phyloP scores from a whole-genome alignment of 2,797 vertebrate species.

The Lerista edwardsae region DNA sequence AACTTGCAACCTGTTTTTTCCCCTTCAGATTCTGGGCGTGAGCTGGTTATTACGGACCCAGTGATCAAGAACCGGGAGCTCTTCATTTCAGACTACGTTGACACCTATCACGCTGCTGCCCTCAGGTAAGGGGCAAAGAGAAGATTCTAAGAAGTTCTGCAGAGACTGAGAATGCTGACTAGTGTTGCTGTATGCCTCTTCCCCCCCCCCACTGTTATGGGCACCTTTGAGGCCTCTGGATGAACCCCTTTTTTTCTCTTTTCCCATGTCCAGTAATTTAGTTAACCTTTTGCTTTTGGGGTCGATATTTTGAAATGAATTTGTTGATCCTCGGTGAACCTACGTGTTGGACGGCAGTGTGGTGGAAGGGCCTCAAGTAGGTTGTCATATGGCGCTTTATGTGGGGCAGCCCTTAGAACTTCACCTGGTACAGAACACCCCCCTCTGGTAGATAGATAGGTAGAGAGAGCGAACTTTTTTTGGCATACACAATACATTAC shows the following conservation, averaged over 20 bases:
- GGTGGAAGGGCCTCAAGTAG: background rate
- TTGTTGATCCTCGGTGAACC: no score
- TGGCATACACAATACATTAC: no score
- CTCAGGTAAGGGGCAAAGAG: constrained; percentile 84
- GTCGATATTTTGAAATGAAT: no score
- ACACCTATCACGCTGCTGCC: constrained; percentile 98
- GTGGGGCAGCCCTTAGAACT: no score
- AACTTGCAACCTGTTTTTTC: constrained; percentile 9
- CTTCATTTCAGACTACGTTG: constrained; percentile 98
- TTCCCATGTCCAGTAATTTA: background rate
- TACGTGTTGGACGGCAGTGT: no score
- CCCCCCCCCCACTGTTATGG: background rate
- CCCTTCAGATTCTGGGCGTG: constrained; percentile 94
- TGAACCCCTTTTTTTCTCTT: constrained; percentile 5
- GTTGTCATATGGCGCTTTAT: no score
- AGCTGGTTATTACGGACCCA: constrained; percentile 96
- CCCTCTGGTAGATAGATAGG: no score
- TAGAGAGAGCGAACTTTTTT: no score
- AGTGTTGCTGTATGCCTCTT: background rate
- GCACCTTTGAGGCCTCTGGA: background rate
- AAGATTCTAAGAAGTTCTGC: fast-evolving
- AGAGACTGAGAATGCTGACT: background rate
- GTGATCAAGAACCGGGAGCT: constrained; percentile 98
- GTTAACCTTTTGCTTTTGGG: background rate
- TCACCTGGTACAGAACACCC: no score